These are phyloP conservation scores for Leptopilina myrica DNA, from an alignment of 2,888 invertebrate genomes.

Conservation along the genomic window DNA sequence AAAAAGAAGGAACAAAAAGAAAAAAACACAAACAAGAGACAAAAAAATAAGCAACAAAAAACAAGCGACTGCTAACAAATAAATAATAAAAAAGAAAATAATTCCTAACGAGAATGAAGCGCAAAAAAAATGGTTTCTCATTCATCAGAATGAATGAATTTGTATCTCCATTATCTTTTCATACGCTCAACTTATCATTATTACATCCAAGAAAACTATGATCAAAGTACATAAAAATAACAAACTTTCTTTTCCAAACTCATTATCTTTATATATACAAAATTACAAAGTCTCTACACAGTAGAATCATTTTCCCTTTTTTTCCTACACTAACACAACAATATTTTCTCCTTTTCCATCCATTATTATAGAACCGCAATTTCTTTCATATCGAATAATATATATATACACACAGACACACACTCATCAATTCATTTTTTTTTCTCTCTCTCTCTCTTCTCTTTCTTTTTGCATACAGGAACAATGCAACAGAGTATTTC, in stretches of 20 bases:
- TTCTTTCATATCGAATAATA: background rate
- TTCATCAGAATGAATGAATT: too few relatives aligned
- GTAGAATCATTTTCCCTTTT: background rate
- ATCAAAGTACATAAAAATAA: constrained; percentile 9
- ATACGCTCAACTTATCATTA: background rate
- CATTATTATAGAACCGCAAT: background rate
- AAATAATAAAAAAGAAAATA: too few relatives aligned
- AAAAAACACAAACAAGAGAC: too few relatives aligned
- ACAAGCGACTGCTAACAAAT: too few relatives aligned
- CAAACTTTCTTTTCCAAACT: constrained; percentile 10
- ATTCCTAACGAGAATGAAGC: too few relatives aligned
- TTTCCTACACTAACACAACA: background rate
- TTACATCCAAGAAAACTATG: background rate
- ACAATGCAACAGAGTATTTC: constrained; percentile 28
- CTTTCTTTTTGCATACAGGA: background rate
- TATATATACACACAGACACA: too few relatives aligned
- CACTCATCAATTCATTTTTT: background rate
- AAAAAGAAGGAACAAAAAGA: too few relatives aligned
- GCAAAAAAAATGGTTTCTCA: too few relatives aligned
- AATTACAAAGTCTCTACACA: background rate
- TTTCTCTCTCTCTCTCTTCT: background rate
- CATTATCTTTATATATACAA: background rate
- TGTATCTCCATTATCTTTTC: background rate
- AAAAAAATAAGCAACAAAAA: too few relatives aligned
- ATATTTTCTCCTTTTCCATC: constrained; percentile 1